phyloP scores from a whole-genome alignment of 2,113 vertebrate species.

The Lycaon pictus region DNA sequence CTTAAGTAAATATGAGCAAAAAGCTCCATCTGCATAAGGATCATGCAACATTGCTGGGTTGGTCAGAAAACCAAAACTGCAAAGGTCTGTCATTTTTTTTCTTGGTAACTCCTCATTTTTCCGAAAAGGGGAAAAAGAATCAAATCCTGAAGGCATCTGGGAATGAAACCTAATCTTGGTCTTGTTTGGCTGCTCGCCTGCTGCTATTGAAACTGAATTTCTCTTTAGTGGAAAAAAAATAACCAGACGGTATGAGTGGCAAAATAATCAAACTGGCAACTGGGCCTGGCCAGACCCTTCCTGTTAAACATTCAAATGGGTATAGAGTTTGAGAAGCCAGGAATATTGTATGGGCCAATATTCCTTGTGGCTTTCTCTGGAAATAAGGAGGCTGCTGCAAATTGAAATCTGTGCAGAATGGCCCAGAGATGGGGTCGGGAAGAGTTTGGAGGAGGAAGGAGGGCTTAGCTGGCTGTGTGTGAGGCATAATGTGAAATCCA shows the following conservation, averaged over 20 bases:
- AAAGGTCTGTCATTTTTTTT: not conserved
- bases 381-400: not conserved
- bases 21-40: not conserved
- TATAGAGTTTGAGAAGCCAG: not conserved
- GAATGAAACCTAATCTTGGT: not conserved
- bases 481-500: not conserved
- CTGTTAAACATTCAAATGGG: not conserved
- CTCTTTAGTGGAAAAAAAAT: conserved; percentile 3
- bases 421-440: not conserved
- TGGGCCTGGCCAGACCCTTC: not conserved
- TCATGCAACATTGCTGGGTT: not conserved
- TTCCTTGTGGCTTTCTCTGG: not conserved
- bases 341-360: rapidly evolving
- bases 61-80: not conserved
- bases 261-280: not conserved
- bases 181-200: not conserved
- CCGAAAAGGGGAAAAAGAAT: not conserved
- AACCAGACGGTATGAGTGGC: not conserved
- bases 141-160: not conserved
- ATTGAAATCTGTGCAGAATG: not conserved
- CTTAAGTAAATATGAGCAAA: not conserved
- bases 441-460: not conserved
- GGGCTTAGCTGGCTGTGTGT: not conserved
- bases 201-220: not conserved
- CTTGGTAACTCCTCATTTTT: not conserved